These are phyloP conservation scores for Sebastes goodei DNA, from an alignment of 2,797 vertebrate genomes.

Conservation along the genomic window DNA sequence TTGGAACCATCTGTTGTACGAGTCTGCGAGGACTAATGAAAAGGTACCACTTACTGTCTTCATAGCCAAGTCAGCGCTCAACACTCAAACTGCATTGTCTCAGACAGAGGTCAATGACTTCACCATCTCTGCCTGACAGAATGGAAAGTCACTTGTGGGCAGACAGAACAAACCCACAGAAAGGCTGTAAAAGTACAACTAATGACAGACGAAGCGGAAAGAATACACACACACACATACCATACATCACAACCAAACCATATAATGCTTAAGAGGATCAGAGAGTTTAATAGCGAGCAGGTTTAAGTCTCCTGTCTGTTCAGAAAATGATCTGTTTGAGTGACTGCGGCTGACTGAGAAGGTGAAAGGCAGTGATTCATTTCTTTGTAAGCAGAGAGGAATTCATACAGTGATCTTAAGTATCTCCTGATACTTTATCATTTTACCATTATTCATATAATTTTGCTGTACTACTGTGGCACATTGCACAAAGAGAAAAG, in stretches of 20 bases:
- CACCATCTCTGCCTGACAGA: conserved; percentile 78
- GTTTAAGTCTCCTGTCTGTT: conserved; percentile 36
- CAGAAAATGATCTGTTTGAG: conserved; percentile 29
- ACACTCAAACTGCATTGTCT: conserved; percentile 67
- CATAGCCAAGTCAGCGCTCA: conserved; percentile 32
- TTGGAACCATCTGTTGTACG: conserved; percentile 68
- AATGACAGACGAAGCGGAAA: conserved; percentile 64
- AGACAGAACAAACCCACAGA: conserved; percentile 75
- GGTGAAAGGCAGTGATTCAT: neutral
- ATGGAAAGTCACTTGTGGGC: conserved; percentile 82
- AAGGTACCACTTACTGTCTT: conserved; percentile 63
- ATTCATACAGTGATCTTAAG: neutral
- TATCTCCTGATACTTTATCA: neutral
- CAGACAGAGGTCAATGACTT: conserved; percentile 76
- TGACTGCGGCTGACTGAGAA: neutral
- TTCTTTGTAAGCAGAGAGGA: neutral
- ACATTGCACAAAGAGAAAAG: neutral
- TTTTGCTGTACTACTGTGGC: neutral
- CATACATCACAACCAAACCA: conserved; percentile 30
- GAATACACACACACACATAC: conserved; percentile 41
- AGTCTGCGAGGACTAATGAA: conserved; percentile 63
- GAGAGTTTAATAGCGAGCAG: conserved; percentile 23
- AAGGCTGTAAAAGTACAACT: conserved; percentile 74
- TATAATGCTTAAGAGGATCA: conserved; percentile 43
- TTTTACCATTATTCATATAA: neutral